Percentiles rank a stretch among this genome's conserved stretches.
These are phyloP conservation scores for Melanotaenia parkinsoni DNA, from an alignment of 2,797 vertebrate genomes.

Conservation along the genomic window DNA sequence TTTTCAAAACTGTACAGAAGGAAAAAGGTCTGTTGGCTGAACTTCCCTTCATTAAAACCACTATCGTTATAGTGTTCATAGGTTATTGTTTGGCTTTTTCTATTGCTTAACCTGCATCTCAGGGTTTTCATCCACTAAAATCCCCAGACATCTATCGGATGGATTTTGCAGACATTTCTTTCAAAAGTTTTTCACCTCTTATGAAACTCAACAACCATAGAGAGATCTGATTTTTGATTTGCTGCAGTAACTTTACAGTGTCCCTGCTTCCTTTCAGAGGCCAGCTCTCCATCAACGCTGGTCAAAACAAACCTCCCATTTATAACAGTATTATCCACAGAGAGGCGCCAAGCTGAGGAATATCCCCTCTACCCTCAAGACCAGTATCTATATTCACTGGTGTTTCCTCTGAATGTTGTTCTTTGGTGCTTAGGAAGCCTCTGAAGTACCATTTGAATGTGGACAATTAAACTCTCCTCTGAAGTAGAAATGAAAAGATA, in stretches of 20 bases:
- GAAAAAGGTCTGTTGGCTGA: neutral
- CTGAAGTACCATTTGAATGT: constrained; percentile 2
- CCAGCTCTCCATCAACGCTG: constrained; percentile 12
- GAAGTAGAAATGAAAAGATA: neutral
- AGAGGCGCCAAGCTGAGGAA: constrained; percentile 33
- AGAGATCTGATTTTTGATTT: neutral
- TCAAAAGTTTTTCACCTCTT: neutral
- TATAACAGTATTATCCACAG: constrained; percentile 17
- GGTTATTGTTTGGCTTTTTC: neutral
- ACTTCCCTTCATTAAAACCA: neutral
- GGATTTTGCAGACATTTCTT: neutral
- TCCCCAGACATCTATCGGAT: neutral
- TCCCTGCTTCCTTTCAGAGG: constrained; percentile 40
- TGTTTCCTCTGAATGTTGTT: constrained; percentile 50
- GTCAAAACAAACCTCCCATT: constrained; percentile 41
- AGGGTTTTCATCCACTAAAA: neutral
- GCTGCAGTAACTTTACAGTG: constrained; percentile 3
- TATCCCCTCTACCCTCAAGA: constrained; percentile 40
- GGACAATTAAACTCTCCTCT: neutral
- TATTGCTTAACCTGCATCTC: neutral
- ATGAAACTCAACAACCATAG: neutral
- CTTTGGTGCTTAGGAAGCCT: constrained; percentile 15
- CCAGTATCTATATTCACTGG: constrained; percentile 46
- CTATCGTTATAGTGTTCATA: neutral
- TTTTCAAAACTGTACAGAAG: neutral